Conservation (phyloP, 2,888 invertebrate species). For the Callinectes sapidus region DNA sequence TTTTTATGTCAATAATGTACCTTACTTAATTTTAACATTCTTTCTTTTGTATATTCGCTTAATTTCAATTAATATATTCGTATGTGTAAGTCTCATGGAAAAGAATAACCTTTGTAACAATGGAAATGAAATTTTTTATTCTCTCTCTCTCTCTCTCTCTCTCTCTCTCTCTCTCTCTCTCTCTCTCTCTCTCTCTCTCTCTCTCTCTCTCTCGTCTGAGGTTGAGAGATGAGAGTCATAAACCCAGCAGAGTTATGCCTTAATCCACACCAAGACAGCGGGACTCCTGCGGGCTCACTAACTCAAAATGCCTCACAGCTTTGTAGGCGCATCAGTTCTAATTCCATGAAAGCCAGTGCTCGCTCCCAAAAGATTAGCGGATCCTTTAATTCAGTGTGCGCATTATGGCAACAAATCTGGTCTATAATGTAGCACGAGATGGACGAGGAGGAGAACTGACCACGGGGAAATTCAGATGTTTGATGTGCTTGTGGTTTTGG, state of each 20-base stretch:
- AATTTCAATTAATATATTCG: no score
- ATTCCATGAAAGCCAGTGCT: constrained; percentile 13
- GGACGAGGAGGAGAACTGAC: background rate
- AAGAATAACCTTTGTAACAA: no score
- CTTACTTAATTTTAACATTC: no score
- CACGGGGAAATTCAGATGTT: background rate
- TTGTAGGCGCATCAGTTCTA: background rate
- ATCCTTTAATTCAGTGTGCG: constrained; percentile 7
- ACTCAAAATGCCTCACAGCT: constrained; percentile 14
- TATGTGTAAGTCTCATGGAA: no score
- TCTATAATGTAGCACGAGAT: background rate
- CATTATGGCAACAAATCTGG: background rate
- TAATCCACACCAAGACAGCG: constrained; percentile 10
- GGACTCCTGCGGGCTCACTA: background rate
- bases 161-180: constrained; percentile 15
- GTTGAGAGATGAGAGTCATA: background rate
- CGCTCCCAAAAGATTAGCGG: constrained; percentile 8
- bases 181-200: constrained; percentile 4
- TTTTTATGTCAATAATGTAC: no score
- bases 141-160: constrained; percentile 15
- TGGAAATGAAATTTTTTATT: no score
- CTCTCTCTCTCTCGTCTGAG: background rate
- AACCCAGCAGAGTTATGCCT: background rate
- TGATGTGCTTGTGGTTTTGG: background rate
- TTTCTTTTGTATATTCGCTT: no score